phyloP scores from a whole-genome alignment of 35 echinoderm and acorn worm genomes.

The Holothuria glaberrima region DNA sequence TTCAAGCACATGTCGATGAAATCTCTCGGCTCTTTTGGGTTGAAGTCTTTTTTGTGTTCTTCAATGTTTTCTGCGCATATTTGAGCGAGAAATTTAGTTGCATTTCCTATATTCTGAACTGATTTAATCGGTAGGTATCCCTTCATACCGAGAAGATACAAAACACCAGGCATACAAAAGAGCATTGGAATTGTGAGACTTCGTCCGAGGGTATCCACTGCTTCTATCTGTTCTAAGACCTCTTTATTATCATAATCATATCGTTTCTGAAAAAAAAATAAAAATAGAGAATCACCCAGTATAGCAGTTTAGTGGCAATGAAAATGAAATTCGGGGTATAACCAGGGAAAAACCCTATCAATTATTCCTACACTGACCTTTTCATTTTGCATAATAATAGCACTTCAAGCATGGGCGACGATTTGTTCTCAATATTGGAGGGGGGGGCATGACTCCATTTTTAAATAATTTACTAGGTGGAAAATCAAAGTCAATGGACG shows the following conservation, averaged over 20 bases:
- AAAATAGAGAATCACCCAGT: no score
- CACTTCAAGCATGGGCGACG: no score
- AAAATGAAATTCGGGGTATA: no score
- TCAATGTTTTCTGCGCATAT: not conserved
- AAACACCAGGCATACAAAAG: not conserved
- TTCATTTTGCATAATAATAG: no score
- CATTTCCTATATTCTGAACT: not conserved
- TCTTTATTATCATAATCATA: not conserved
- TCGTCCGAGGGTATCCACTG: not conserved
- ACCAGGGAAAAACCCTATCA: no score
- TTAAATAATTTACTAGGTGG: no score
- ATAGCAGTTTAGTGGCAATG: no score
- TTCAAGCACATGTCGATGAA: slow-evolving; percentile 37
- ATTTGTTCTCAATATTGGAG: no score
- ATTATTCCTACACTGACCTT: no score
- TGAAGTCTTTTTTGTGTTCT: slow-evolving; percentile 1
- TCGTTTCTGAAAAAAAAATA: not conserved
- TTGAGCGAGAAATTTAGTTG: not conserved
- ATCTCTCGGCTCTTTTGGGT: slow-evolving; percentile 12
- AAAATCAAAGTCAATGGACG: no score
- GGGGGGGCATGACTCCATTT: no score
- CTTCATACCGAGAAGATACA: not conserved
- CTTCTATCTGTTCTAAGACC: not conserved
- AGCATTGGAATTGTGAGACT: slow-evolving; percentile 14
- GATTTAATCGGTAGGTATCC: slow-evolving; percentile 31